Evolutionary conservation across 2,888 invertebrate species (phyloP).

Genomic region (Petrolisthes cinctipes): DNA sequence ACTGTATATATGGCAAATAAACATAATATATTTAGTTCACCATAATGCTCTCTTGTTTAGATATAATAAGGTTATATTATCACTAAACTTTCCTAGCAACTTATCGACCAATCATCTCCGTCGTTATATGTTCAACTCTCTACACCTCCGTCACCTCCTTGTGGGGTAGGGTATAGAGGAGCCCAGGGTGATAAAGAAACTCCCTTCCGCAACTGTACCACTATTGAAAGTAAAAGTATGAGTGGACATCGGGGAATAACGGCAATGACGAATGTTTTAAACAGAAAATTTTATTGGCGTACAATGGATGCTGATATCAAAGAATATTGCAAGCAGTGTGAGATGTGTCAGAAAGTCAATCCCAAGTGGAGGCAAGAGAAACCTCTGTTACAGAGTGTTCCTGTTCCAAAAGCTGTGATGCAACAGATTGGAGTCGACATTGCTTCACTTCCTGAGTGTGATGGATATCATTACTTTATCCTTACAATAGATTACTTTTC

Average conservation of each 20-base stretch:
- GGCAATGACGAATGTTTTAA: not conserved
- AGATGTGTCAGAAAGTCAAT: constrained; percentile 30
- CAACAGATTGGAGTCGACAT: constrained; percentile 40
- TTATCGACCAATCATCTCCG: too few species aligned
- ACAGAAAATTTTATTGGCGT: not conserved
- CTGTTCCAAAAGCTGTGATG: constrained; percentile 40
- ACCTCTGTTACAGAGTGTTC: constrained; percentile 26
- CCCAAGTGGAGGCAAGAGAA: constrained; percentile 13
- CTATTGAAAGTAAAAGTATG: constrained; percentile 4
- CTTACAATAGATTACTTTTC: constrained; percentile 31
- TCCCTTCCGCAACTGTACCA: not conserved
- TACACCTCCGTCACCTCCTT: too few species aligned
- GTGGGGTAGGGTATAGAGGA: too few species aligned
- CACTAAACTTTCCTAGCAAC: too few species aligned
- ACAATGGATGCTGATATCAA: constrained; percentile 11
- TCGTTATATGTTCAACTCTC: too few species aligned
- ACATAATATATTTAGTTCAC: too few species aligned
- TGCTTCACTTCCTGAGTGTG: constrained; percentile 26
- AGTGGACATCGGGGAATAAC: constrained; percentile 14
- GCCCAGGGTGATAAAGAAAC: not conserved
- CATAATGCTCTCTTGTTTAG: too few species aligned
- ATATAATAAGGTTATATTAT: too few species aligned
- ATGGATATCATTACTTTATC: constrained; percentile 17
- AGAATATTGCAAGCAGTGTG: constrained; percentile 25
- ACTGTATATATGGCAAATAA: too few species aligned